Evolutionary conservation across 2,888 invertebrate genomes (phyloP), one percentile per base, ranked within the genome.

Genomic region (Dicroscelio sp.): DNA sequence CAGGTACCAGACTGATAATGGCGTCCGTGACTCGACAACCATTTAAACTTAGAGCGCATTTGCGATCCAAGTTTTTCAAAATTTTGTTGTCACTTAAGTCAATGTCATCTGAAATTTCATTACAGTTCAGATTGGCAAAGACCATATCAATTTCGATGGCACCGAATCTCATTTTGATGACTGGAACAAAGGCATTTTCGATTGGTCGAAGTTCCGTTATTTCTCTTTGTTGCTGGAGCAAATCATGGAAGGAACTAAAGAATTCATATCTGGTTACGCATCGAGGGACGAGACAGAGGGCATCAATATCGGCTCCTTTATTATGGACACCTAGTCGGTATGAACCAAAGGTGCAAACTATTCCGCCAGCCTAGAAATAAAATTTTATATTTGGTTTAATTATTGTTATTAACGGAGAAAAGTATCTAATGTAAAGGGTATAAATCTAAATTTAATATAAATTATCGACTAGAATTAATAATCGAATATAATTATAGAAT

Each of bases 341-440:
- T 84, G 99, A 99, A 67, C 99, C 99, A 97, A 99, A 99, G n/a
- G 99, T 99, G 96, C 99, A 99, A 90, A 99, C 99, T 97, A 99
- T 99, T 4, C 99, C 99, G 30, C 99, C 99, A 86, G 99, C 98
- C 93, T 98, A 98, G 20, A 82, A 85, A 79, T 58, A n/a, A n/a
- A n/a, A n/a, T n/a, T n/a, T n/a, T n/a, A n/a, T n/a, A n/a, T n/a
- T n/a, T n/a, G n/a, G n/a, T n/a, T n/a, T n/a, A n/a, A n/a, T n/a
- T n/a, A n/a, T n/a, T n/a, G n/a, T n/a, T n/a, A n/a, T n/a, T n/a
- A n/a, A n/a, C n/a, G n/a, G n/a, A n/a, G n/a, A n/a, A n/a, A n/a
- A n/a, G n/a, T n/a, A n/a, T n/a, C n/a, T n/a, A n/a, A n/a, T n/a
- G n/a, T n/a, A n/a, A n/a, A n/a, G n/a, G n/a, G n/a, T n/a, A n/a